Evolutionary conservation across 2,888 invertebrate species (phyloP).

Genomic region (Digitonthophagus gazella): DNA sequence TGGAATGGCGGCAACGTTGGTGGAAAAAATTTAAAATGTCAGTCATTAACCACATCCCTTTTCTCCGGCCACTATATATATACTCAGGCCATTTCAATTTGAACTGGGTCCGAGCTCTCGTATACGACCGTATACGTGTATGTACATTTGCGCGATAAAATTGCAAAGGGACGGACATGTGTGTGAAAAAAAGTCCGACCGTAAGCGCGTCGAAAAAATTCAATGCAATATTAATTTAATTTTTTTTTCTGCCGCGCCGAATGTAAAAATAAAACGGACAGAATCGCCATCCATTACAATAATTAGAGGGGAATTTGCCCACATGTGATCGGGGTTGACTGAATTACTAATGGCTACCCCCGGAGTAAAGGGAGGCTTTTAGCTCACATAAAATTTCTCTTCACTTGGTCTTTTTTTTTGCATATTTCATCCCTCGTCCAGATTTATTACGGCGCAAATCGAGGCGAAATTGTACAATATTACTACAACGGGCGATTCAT

Average conservation of each 20-base stretch:
- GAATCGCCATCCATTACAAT: slow-evolving; percentile 48
- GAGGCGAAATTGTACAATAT: slow-evolving; percentile 2
- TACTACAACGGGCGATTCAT: neutral
- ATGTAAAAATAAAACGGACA: slow-evolving; percentile 46
- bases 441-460: slow-evolving; percentile 7
- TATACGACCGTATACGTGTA: slow-evolving; percentile 6
- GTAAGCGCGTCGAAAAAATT: slow-evolving; percentile 17
- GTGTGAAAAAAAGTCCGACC: slow-evolving; percentile 3
- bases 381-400: slow-evolving; percentile 39
- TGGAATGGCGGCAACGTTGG: neutral
- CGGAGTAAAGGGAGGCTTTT: slow-evolving; percentile 43
- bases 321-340: slow-evolving; percentile 48
- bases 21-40: neutral
- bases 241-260: slow-evolving; percentile 39
- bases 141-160: slow-evolving; percentile 6
- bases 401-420: slow-evolving; percentile 20
- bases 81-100: slow-evolving; percentile 2
- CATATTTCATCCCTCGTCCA: slow-evolving; percentile 37
- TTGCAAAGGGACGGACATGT: slow-evolving; percentile 8
- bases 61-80: slow-evolving; percentile 4
- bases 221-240: slow-evolving; percentile 38
- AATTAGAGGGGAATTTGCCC: slow-evolving; percentile 47
- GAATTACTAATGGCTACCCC: slow-evolving; percentile 44
- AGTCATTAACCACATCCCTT: slow-evolving; percentile 3
- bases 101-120: neutral